Percentiles rank a stretch among this genome's conserved stretches.
These are phyloP conservation scores for Drosophila macrospina DNA, from an alignment of 2,888 invertebrate genomes.

Conservation along the genomic window DNA sequence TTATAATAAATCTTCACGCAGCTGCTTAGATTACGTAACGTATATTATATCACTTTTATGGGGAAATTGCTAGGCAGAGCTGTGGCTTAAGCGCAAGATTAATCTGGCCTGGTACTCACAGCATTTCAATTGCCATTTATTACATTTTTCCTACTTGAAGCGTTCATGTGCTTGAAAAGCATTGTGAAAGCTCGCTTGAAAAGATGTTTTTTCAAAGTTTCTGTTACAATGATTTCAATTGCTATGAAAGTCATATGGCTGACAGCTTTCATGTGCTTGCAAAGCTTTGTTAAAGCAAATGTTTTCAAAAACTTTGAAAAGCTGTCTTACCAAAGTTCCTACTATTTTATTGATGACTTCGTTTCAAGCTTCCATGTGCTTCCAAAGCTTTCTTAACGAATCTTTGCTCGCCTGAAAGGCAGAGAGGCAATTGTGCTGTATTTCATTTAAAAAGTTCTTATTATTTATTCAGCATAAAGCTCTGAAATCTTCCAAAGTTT, in stretches of 20 bases:
- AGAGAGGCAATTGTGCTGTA: too few species aligned
- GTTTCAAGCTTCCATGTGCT: background rate
- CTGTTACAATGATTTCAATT: background rate
- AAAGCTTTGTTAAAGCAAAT: too few species aligned
- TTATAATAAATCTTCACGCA: constrained; percentile 38
- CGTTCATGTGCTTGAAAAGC: background rate
- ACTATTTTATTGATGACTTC: background rate
- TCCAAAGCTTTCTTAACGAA: background rate
- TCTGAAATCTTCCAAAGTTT: background rate
- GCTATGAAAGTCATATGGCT: too few species aligned
- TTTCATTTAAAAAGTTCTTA: too few species aligned
- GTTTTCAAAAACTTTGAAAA: too few species aligned
- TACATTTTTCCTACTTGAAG: background rate
- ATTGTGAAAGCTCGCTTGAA: background rate
- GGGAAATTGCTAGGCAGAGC: background rate
- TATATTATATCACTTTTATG: background rate
- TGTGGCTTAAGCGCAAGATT: background rate
- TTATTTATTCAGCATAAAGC: too few species aligned
- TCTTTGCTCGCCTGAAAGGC: too few species aligned
- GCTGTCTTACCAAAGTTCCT: background rate
- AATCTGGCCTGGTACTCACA: background rate
- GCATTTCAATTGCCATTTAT: background rate
- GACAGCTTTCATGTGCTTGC: background rate
- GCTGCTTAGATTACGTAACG: constrained; percentile 28
- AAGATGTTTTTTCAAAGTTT: too few species aligned